Evolutionary conservation across 2,888 invertebrate genomes (phyloP), one percentile per base, ranked within the genome.

Genomic region (Prosopocoilus inquinatus): DNA sequence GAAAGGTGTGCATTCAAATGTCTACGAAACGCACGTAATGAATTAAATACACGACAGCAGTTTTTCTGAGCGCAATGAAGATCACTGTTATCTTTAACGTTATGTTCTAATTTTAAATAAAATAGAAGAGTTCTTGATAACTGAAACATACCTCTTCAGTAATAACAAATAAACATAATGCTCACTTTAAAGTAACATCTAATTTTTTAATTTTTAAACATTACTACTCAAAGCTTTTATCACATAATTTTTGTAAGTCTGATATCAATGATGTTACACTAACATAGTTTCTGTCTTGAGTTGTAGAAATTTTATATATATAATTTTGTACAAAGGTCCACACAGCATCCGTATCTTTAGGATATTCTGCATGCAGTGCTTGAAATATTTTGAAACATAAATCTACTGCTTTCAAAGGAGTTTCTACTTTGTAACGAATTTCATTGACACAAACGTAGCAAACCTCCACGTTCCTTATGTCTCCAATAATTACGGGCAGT

Each of bases 321-420:
- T 46, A 46, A 20, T 46, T 20, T 46, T 46, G 33, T 28, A 46
- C n/a, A 46, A 46, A 46, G 5, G 46, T 46, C 46, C 46, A 46
- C 13, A 11, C 11, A 4, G 32, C 32, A 8, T n/a, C 28, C n/a
- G 16, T 20, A n/a, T 46, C 46, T 12, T 12, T n/a, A 13, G 46
- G 46, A 46, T 46, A 46, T 12, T 11, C 32, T 3, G 46, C 46
- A 28, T 3, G 12, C 9, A 46, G 28, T 4, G 46, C 46, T 8
- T 46, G 46, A 9, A n/a, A 32, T 20, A 32, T 46, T 28, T 46
- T 46, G 32, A 46, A 46, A 20, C 46, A 46, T 9, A 28, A 12
- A 46, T 46, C 46, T 4, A 46, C n/a, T 12, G 33, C 28, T 12
- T 12, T 32, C 12, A 46, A 28, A n/a, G 46, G 46, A 11, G 32